These are phyloP conservation scores for Diceros bicornis DNA, from an alignment of 2,797 vertebrate genomes.

Conservation along the genomic window DNA sequence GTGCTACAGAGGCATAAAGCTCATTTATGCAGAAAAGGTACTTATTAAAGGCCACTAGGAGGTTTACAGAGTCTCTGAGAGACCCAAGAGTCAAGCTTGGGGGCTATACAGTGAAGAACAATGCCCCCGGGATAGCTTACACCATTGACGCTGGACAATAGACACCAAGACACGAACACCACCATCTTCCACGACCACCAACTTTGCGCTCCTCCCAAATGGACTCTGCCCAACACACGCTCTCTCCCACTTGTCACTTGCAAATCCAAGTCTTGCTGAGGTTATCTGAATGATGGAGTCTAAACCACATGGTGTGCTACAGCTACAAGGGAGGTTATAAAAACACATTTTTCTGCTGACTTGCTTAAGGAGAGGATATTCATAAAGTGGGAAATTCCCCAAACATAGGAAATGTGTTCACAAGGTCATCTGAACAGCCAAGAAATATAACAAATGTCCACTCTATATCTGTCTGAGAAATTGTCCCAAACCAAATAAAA, in stretches of 20 bases:
- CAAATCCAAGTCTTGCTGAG: background rate
- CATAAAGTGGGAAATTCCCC: background rate
- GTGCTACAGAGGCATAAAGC: background rate
- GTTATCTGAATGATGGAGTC: background rate
- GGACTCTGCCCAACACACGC: background rate
- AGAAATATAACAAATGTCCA: background rate
- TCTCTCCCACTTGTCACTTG: background rate
- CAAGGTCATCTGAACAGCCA: background rate
- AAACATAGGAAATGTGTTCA: background rate
- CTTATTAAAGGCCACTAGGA: background rate
- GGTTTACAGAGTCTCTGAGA: background rate
- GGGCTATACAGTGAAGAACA: background rate
- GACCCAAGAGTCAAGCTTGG: background rate
- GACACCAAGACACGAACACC: background rate
- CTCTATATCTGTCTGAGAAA: background rate
- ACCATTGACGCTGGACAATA: background rate
- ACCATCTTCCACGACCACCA: background rate
- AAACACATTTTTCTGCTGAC: background rate
- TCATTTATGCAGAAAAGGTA: background rate
- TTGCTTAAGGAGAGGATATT: background rate
- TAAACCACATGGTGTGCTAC: background rate
- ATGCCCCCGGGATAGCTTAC: background rate
- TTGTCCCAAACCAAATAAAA: slow-evolving; percentile 27
- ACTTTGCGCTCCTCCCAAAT: background rate
- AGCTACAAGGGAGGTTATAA: background rate